These are phyloP conservation scores for Hippoglossus stenolepis DNA, from an alignment of 2,113 vertebrate genomes.

Conservation along the genomic window DNA sequence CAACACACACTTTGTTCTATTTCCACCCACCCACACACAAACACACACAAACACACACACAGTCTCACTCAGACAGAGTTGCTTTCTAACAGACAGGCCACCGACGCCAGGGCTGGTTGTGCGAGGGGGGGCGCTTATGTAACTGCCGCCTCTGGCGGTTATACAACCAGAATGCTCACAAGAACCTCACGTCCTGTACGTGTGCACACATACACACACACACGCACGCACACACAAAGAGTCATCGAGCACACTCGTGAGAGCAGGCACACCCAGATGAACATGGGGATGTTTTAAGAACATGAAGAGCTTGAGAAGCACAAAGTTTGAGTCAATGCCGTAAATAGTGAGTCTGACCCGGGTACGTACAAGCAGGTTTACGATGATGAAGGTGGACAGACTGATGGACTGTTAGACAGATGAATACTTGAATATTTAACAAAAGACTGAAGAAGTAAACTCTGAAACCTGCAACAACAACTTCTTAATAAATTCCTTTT, in stretches of 20 bases:
- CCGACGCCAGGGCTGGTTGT: constrained; percentile 47
- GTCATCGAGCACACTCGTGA: constrained; percentile 6
- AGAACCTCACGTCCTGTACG: constrained; percentile 57
- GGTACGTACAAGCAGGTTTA: background rate
- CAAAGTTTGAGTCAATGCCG: too few species aligned
- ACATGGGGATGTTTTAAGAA: constrained; percentile 10
- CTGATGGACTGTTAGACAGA: too few species aligned
- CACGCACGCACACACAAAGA: constrained; percentile 15
- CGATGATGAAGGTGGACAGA: too few species aligned
- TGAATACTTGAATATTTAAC: too few species aligned
- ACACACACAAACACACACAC: background rate
- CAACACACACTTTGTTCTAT: background rate
- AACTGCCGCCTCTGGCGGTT: constrained; percentile 78
- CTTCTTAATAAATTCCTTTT: too few species aligned
- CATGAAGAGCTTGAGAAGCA: background rate
- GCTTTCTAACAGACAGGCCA: constrained; percentile 52
- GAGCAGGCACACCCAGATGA: background rate
- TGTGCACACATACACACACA: constrained; percentile 14
- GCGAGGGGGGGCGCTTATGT: constrained; percentile 72
- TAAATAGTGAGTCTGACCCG: background rate
- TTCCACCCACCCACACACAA: too few species aligned
- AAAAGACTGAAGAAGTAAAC: too few species aligned
- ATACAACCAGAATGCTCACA: constrained; percentile 78
- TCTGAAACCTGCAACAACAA: too few species aligned
- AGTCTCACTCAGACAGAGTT: constrained; percentile 22